Percentiles rank a stretch among this genome's conserved stretches.
phyloP scores from a whole-genome alignment of 2,888 invertebrate species.

The Agonum fuliginosum region DNA sequence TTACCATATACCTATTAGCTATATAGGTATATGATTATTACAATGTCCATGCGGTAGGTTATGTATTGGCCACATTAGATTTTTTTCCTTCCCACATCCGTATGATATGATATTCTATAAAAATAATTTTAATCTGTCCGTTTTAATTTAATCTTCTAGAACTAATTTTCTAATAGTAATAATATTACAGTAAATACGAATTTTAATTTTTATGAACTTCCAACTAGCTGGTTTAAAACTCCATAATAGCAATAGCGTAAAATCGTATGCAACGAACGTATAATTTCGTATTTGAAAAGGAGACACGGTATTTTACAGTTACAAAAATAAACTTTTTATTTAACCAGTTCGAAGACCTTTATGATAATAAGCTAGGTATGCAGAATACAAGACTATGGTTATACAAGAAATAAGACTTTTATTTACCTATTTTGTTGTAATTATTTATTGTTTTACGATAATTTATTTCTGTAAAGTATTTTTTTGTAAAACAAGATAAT shows the following conservation, averaged over 20 bases:
- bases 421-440: too few relatives aligned
- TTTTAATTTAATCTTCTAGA: neutral
- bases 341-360: constrained; percentile 48
- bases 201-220: neutral
- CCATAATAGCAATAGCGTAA: neutral
- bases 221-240: neutral
- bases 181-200: neutral
- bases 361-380: too few relatives aligned
- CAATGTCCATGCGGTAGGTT: too few relatives aligned
- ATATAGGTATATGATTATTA: too few relatives aligned
- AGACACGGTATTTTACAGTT: constrained; percentile 44
- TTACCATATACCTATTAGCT: too few relatives aligned
- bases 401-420: neutral
- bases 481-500: too few relatives aligned
- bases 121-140: neutral
- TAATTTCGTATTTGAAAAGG: constrained; percentile 34
- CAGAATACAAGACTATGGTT: constrained; percentile 2
- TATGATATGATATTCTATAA: neutral
- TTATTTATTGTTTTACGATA: too few relatives aligned
- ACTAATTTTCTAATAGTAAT: neutral
- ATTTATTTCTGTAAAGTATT: too few relatives aligned
- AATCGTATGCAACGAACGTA: neutral
- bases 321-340: constrained; percentile 49
- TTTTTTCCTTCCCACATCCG: neutral
- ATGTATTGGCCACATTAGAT: too few relatives aligned